phyloP scores from a whole-genome alignment of 2,113 vertebrate genomes.

The Jacana jacana region DNA sequence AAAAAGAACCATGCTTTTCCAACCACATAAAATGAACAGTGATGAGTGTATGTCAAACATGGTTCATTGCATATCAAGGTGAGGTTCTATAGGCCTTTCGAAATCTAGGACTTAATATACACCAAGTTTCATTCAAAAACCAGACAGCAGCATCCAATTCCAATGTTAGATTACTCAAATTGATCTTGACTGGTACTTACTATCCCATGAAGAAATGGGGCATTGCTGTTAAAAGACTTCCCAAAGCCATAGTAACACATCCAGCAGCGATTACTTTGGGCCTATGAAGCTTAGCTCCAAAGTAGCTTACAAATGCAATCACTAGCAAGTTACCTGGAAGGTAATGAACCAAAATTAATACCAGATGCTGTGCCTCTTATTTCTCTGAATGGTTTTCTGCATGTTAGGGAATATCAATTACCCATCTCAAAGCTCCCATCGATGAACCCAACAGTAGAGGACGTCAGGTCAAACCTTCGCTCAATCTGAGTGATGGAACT shows the following conservation, averaged over 20 bases:
- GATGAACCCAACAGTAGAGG: constrained; percentile 80
- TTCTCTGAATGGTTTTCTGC: not conserved
- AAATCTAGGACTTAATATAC: not conserved
- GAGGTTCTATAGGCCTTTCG: not conserved
- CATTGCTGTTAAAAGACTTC: constrained; percentile 82
- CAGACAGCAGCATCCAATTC: not conserved
- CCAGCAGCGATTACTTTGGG: constrained; percentile 86
- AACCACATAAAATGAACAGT: not conserved
- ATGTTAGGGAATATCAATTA: constrained; percentile 43
- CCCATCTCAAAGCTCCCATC: constrained; percentile 94
- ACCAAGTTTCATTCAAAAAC: not conserved
- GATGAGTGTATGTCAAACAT: fast-evolving
- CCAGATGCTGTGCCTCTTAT: not conserved
- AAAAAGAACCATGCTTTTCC: not conserved
- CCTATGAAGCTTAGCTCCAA: constrained; percentile 88
- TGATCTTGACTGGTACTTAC: constrained; percentile 72
- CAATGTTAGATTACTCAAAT: not conserved
- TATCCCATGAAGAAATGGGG: constrained; percentile 96
- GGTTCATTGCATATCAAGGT: fast-evolving
- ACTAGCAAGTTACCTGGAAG: constrained; percentile 88
- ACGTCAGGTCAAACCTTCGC: constrained; percentile 87
- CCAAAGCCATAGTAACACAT: constrained; percentile 82
- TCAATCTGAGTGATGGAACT: constrained; percentile 92
- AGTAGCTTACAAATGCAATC: constrained; percentile 90
- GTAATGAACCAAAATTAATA: not conserved